Conservation (phyloP, 2,888 invertebrate genomes). For the Acrobeloides nanus region DNA sequence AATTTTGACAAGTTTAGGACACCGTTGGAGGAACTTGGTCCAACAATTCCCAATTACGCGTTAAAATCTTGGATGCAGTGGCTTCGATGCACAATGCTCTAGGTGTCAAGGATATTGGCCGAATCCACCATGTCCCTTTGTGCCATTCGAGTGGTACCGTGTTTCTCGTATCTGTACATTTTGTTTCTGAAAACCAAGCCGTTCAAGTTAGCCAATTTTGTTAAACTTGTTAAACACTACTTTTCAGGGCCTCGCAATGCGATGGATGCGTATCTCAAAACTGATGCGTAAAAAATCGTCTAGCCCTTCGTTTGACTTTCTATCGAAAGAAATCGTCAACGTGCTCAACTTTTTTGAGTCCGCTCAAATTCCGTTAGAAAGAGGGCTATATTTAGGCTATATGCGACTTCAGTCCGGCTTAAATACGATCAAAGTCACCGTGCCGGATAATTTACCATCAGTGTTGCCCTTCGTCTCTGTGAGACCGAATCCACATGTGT, state of each 20-base stretch:
- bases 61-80: slow-evolving; percentile 79
- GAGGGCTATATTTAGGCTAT: slow-evolving; percentile 88
- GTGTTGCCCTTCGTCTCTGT: slow-evolving; percentile 87
- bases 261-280: slow-evolving; percentile 83
- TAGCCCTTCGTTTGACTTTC: slow-evolving; percentile 66
- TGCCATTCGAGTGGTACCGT: slow-evolving; percentile 79
- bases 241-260: slow-evolving; percentile 73
- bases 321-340: slow-evolving; percentile 77
- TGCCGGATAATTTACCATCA: slow-evolving; percentile 83
- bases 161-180: slow-evolving; percentile 78
- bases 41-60: slow-evolving; percentile 32
- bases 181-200: slow-evolving; percentile 67
- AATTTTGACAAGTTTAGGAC: slow-evolving; percentile 17
- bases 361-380: slow-evolving; percentile 72
- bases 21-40: slow-evolving; percentile 11
- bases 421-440: slow-evolving; percentile 64
- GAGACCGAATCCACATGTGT: slow-evolving; percentile 87
- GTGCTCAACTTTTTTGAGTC: slow-evolving; percentile 68
- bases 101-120: slow-evolving; percentile 89
- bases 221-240: not conserved
- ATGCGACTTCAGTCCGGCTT: slow-evolving; percentile 85
- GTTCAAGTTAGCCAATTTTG: slow-evolving; percentile 19
- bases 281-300: slow-evolving; percentile 63
- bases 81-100: slow-evolving; percentile 71
- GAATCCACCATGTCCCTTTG: slow-evolving; percentile 82